Base-by-base conservation (phyloP, 1,140 invertebrate genomes). In the Maconellicoccus hirsutus region DNA sequence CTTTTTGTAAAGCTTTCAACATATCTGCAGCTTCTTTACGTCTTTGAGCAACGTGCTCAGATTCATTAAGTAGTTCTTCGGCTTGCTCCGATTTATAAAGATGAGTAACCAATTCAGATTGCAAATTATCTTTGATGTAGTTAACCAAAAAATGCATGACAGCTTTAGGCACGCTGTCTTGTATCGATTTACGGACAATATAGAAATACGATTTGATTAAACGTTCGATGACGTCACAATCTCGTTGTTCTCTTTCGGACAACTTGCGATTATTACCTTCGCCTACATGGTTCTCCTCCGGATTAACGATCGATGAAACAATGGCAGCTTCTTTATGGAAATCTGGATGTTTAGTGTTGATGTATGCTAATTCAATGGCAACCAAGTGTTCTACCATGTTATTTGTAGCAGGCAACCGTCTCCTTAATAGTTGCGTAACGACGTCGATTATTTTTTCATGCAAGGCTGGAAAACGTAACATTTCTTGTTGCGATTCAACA, bases 21-120 rank as follows among this genome's bases (percentile, higher is more conserved):
- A 98, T 99, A 78, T 99, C 95, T 2, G 87, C 88, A 10, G 96
- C 93, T 82, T 99, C 97, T 81, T 91, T 93, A 72, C 98, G 85
- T 71, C 95, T 84, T 76, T 94, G 88, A 33, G 96, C 94, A 80
- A 99, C 95, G 78, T 98, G 93, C 79, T 98, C 95, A 0, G 94
- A 98, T 82, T 99, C 98, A 75, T 93, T 90, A 23, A 99, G 84
- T 66, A 99, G 82, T 61, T 87, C 87, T 76, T 97, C 92, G 19
- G 94, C 93, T 76, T 94, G 88, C 76, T 27, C 69, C 16, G 59
- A 69, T 71, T 71, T 71, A 70, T 75, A 76, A 0, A 76, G 59
- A 29, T 73, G 63, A 1, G 69, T 14, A 2, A 74, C 74, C 29
- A 76, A 39, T 12, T 72, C 59, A 1, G 59, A 70, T 29, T 75